Conservation (phyloP, 35 echinoderm and acorn worm genomes). For the Apostichopus parvimensis region DNA sequence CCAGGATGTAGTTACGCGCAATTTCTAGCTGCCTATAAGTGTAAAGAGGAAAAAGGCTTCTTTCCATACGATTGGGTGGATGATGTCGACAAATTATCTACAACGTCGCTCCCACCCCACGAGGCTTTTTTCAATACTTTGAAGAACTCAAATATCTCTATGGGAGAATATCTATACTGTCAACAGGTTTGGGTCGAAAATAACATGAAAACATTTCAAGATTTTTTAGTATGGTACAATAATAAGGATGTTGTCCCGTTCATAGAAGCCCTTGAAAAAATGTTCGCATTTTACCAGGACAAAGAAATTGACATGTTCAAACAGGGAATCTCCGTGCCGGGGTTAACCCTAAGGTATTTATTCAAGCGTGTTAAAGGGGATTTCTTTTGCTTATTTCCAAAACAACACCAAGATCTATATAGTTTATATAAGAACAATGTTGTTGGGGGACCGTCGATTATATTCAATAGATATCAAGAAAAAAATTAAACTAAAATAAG, state of each 20-base stretch:
- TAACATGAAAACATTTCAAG: conserved; percentile 40
- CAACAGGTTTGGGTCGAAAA: conserved; percentile 40
- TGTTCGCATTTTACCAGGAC: conserved; percentile 37
- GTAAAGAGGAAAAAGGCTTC: conserved; percentile 41
- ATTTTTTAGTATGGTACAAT: conserved; percentile 68
- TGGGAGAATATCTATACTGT: conserved; percentile 33
- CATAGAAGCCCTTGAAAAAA: conserved; percentile 57
- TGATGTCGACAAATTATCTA: conserved; percentile 1
- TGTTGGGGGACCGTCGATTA: conserved; percentile 36
- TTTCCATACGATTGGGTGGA: conserved; percentile 75
- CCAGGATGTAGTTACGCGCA: conserved; percentile 41
- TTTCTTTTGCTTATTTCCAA: neutral
- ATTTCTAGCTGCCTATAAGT: conserved; percentile 61
- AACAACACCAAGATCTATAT: conserved; percentile 25
- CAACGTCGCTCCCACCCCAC: neutral
- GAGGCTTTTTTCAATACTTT: conserved; percentile 54
- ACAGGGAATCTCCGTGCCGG: conserved; percentile 58
- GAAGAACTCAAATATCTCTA: conserved; percentile 13
- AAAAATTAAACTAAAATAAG: conserved; percentile 1
- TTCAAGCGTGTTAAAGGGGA: neutral
- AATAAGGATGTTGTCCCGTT: conserved; percentile 58
- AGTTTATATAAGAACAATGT: conserved; percentile 24
- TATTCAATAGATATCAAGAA: conserved; percentile 52
- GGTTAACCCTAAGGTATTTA: conserved; percentile 56
- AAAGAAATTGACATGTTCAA: conserved; percentile 63